Evolutionary conservation across 2,797 vertebrate genomes (phyloP), one percentile per base, ranked within the genome.

Genomic region (Aerospiza tachiro): DNA sequence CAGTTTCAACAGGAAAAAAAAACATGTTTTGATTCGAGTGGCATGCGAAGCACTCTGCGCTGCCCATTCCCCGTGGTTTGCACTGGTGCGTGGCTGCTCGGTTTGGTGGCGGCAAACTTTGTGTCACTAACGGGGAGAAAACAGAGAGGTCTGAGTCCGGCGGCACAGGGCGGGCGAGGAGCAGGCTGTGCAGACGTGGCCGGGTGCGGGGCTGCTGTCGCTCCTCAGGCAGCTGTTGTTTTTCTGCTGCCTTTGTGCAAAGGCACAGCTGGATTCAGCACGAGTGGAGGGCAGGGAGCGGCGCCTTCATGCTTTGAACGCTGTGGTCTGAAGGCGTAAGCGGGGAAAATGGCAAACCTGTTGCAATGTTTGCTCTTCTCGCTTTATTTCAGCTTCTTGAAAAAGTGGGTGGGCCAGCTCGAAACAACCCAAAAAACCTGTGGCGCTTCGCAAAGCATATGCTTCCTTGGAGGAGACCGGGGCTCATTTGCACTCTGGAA

Each of bases 331-430:
- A 23, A 68, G 78, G 58, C 14, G 3, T 42, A 5, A 59, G 83
- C 5, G 0, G 38, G 49, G 63, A 45, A 44, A 58, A 12, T 3
- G 0, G 73, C 75, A 55, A 78, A 81, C 40, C 62, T n/a, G 16
- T 9, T 1, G 63, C 83, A 6, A 2, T 4, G 71, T 93, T 95
- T 90, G 44, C 83, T 94, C 74, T 67, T 80, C 91, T 94, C 59
- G 2, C 86, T 94, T 90, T 50, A 80, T 67, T 94, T 87, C 88
- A 80, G 92, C 74, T 93, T 86, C 44, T 6, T 5, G 33, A 35
- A 56, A 67, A 63, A 56, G 88, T 80, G 90, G 74, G 93, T 92
- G 93, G 89, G 96, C 82, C 86, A 92, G 86, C 94, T 89, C 93
- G 63, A 59, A 86, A n/a, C 73, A 86, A 18, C 87, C 74, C 78